Base-by-base conservation (phyloP, 2,113 vertebrate species). In the Zosterops hypoxanthus region DNA sequence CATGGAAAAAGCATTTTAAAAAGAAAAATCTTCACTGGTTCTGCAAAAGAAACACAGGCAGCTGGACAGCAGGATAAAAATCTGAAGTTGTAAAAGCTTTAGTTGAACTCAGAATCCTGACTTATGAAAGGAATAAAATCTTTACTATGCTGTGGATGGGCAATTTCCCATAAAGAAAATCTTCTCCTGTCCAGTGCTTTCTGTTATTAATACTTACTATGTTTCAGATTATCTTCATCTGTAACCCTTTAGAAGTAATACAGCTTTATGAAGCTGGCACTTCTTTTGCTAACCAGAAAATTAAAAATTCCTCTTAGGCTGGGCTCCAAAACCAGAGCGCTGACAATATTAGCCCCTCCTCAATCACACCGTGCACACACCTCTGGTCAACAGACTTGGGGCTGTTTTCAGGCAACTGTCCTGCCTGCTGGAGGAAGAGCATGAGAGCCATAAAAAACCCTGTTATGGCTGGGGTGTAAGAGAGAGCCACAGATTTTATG, bases 41-140 rank as follows among this genome's bases (percentile, higher is more conserved):
- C 29, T 53, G 20, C 31, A 52, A 79, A 85, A 86, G 68, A 86
- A 90, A 83, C 6, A 11, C 11, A 68, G 31, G 72, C 39, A 77
- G 19, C 39, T 93, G 76, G 79, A 56, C 34, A 83, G 64, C 12
- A 86, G 72, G 44, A 83, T 88, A 86, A 92, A 94, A 96, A 66
- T 36, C n/a, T n/a, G 25, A 65, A 79, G 72, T 46, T 42, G 12
- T 95, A 91, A 93, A 93, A 88, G 61, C 85, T 80, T 82, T 61
- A 64, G 79, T 5, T 92, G 82, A 88, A 60, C 79, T 78, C 82
- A 76, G 85, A 71, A 78, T 41, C 68, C 47, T 92, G 92, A 97
- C 76, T 95, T 96, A 94, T 64, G 80, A 66, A 86, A 83, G 76
- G 68, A 94, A 96, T 97, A 95, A 97, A 97, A 93, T 63, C 92